Evolutionary conservation across 2,888 invertebrate species (phyloP), one percentile per base, ranked within the genome.

Genomic region (Drosophila algonquin): DNA sequence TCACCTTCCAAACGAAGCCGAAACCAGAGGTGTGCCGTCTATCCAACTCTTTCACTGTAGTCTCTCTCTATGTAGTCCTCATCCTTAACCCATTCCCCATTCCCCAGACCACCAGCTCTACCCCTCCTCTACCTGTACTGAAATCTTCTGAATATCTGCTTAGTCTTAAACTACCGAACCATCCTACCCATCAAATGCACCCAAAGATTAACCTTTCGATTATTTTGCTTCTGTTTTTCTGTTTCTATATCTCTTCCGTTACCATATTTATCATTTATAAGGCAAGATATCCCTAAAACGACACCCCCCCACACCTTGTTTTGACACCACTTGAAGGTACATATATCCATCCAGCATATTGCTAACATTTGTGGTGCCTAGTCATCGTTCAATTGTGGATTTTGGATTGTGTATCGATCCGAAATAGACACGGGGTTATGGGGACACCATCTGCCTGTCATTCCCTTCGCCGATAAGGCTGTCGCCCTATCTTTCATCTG

Each of bases 1-100:
- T 97, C 91, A 96, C 96, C 91, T 96, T 96, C 93, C 95, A 79
- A 94, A 95, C 83, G 93, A 94, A 80, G 93, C 93, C 91, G 45
- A 85, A 89, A 80, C 94, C 95, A 79, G 95, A 96, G 95, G 96
- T 96, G 91, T 89, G 89, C 87, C 62, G 63, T 56, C 63, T 75
- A 59, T 68, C 56, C 40, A 40, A 30, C 30, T 30, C 18, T 53
- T 27, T 50, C 35, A 24, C 47, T 71, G 61, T 53, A 24, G 4
- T 30, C n/a, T 24, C 7, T 27, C 27, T 5, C 10, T 5, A 6
- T 27, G 27, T 18, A 21, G 1, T 10, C 16, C 51, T n/a, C 40
- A n/a, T 40, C n/a, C 40, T 40, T 7, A n/a, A 40, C 40, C 40
- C 40, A 40, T 40, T n/a, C n/a, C 40, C 40, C 40, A 40, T 40